phyloP scores from a whole-genome alignment of 2,113 vertebrate genomes.

The Orthonyx spaldingii region DNA sequence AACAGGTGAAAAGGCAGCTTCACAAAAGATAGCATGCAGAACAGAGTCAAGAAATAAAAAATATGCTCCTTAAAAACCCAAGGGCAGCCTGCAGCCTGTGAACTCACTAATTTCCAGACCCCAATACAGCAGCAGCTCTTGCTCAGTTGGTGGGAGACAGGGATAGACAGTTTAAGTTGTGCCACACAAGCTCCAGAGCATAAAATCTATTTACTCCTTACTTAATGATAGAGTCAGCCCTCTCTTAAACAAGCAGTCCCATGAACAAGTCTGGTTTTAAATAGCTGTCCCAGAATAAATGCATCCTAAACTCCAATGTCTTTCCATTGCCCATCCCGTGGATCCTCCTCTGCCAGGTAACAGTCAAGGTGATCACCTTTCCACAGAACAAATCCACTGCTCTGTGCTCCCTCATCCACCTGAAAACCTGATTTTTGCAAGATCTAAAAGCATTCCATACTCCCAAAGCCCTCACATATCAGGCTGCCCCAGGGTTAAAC shows the following conservation, averaged over 20 bases:
- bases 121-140: not conserved
- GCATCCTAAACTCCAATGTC: not conserved
- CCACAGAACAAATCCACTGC: fast-evolving
- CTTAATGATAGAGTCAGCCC: not conserved
- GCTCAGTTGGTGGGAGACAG: not conserved
- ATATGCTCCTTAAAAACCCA: not conserved
- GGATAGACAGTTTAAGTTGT: not conserved
- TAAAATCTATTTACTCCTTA: not conserved
- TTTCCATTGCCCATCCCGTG: fast-evolving
- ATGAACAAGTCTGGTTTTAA: not conserved
- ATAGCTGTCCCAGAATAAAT: not conserved
- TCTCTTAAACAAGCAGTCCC: not conserved
- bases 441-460: not conserved
- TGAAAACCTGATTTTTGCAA: not conserved
- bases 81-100: not conserved
- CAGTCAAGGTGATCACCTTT: fast-evolving
- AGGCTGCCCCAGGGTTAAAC: not conserved
- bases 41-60: not conserved
- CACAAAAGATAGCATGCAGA: not conserved
- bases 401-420: fast-evolving
- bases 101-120: not conserved
- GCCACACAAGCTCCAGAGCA: not conserved
- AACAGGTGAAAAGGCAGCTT: not conserved
- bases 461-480: not conserved
- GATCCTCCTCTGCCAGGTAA: not conserved